Evolutionary conservation across 2,797 vertebrate genomes (phyloP).

Genomic region (Acrocephalus scirpaceus): DNA sequence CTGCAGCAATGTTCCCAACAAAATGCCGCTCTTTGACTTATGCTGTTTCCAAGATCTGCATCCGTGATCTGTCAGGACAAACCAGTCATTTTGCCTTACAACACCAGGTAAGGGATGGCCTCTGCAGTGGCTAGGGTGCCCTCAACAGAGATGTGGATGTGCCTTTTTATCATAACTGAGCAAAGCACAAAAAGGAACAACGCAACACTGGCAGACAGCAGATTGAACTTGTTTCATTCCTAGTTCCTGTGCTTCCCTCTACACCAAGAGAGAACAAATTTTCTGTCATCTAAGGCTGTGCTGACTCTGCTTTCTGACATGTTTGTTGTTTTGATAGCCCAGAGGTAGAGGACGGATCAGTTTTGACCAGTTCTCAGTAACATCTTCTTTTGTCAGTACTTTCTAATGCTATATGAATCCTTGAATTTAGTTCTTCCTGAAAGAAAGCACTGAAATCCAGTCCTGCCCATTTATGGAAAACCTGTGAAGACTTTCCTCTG

Average conservation of each 20-base stretch:
- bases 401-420: neutral
- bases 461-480: conserved; percentile 6
- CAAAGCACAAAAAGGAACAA: neutral
- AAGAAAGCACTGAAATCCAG: conserved; percentile 3
- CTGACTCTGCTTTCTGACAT: neutral
- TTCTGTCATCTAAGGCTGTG: neutral
- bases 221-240: neutral
- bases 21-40: neutral
- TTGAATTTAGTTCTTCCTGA: neutral
- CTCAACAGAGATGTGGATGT: neutral
- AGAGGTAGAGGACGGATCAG: neutral
- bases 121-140: neutral
- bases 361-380: neutral
- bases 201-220: neutral
- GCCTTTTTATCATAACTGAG: neutral
- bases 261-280: neutral
- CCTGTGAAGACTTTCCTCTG: neutral
- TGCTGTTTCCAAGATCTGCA: neutral
- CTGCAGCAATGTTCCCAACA: neutral
- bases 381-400: neutral
- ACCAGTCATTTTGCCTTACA: neutral
- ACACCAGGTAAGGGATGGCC: neutral
- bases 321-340: neutral
- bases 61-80: neutral
- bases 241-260: neutral